Evolutionary conservation across 2,113 vertebrate species (phyloP).

Genomic region (Gobius niger): DNA sequence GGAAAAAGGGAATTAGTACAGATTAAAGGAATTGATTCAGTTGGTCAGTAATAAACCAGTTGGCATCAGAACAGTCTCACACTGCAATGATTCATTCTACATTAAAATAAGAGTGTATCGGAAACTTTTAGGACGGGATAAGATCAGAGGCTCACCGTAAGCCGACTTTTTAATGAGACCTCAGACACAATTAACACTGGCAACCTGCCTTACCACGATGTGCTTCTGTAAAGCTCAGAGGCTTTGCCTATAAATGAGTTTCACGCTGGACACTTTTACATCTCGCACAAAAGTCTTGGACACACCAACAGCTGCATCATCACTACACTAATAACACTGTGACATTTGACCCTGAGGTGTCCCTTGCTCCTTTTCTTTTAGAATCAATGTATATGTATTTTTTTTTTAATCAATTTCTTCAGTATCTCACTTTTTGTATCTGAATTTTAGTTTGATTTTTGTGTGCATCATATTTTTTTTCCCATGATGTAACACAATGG

Average conservation of each 20-base stretch:
- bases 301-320: neutral
- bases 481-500: neutral
- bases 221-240: neutral
- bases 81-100: neutral
- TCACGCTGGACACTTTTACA: neutral
- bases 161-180: neutral
- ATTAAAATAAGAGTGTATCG: neutral
- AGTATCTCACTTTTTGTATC: neutral
- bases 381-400: no score
- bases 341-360: no score
- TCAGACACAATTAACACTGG: neutral
- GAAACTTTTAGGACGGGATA: neutral
- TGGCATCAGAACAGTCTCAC: no score
- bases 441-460: neutral
- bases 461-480: neutral
- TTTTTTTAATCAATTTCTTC: no score
- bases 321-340: no score
- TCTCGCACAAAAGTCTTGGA: neutral
- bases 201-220: neutral
- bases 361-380: no score
- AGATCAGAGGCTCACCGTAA: neutral
- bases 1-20: no score
- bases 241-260: neutral
- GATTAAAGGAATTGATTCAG: no score
- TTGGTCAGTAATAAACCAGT: no score